phyloP scores from a whole-genome alignment of 1,140 invertebrate species.

The Drosophila lacteicornis region DNA sequence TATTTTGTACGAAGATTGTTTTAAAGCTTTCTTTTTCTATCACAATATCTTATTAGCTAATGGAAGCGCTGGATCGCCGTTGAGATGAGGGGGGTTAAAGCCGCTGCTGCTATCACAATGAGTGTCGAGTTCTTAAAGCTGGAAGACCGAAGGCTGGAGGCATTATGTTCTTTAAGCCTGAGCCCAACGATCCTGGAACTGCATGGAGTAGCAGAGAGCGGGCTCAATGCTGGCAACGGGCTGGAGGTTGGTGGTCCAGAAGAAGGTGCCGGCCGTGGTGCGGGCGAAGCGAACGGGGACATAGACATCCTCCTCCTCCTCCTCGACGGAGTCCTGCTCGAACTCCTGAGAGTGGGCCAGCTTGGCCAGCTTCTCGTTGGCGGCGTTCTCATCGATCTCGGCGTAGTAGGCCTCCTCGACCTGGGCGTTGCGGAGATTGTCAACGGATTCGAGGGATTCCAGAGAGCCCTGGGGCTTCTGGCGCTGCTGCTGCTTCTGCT shows the following conservation, averaged over 20 bases:
- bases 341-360: conserved; percentile 85
- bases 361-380: conserved; percentile 88
- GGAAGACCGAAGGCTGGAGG: conserved; percentile 24
- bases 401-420: conserved; percentile 78
- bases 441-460: conserved; percentile 76
- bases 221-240: conserved; percentile 80
- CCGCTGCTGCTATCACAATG: conserved; percentile 77
- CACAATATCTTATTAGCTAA: conserved; percentile 77
- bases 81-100: conserved; percentile 53
- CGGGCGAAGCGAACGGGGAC: conserved; percentile 86
- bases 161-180: conserved; percentile 84
- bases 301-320: conserved; percentile 79
- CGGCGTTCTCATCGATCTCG: conserved; percentile 88
- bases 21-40: conserved; percentile 75
- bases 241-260: conserved; percentile 86
- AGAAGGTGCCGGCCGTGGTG: conserved; percentile 87
- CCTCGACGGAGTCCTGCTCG: conserved; percentile 31
- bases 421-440: conserved; percentile 80
- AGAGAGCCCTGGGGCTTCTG: conserved; percentile 61
- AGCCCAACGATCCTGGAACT: conserved; percentile 86
- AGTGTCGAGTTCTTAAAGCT: conserved; percentile 69
- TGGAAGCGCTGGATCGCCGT: conserved; percentile 79
- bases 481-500: conserved; percentile 64
- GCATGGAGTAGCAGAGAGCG: conserved; percentile 84
- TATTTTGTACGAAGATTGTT: conserved; percentile 55